Evolutionary conservation across 2,113 vertebrate genomes (phyloP).

Genomic region (Candoia aspera): DNA sequence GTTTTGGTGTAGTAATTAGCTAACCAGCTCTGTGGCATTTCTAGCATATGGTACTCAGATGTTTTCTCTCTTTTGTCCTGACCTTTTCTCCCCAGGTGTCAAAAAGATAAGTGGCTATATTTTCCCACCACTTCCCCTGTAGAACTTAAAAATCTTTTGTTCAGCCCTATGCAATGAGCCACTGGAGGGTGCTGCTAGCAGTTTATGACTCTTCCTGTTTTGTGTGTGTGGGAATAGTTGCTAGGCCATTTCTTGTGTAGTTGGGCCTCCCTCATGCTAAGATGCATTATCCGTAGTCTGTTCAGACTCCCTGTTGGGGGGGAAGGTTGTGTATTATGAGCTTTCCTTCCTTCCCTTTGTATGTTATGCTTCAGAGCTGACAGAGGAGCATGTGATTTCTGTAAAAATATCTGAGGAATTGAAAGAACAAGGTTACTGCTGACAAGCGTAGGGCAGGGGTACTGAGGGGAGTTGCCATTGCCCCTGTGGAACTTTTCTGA

Average conservation of each 20-base stretch:
- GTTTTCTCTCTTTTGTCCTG: neutral
- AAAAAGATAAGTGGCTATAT: neutral
- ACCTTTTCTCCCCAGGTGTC: neutral
- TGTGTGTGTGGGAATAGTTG: neutral
- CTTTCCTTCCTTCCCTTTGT: neutral
- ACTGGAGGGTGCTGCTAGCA: neutral
- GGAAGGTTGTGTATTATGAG: neutral
- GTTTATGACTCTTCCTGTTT: neutral
- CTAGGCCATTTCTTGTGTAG: too few relatives aligned
- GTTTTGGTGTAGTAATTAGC: neutral
- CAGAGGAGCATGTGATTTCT: neutral
- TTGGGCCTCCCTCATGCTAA: neutral
- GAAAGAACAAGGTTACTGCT: neutral
- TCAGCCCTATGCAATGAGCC: neutral
- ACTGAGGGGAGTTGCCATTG: neutral
- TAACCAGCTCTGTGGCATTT: neutral
- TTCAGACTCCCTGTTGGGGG: neutral
- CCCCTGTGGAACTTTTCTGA: too few relatives aligned
- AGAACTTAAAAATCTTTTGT: too few relatives aligned
- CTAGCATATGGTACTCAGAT: neutral
- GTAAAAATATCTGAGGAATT: neutral
- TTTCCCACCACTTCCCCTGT: neutral
- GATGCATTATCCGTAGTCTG: neutral
- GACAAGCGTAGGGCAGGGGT: neutral
- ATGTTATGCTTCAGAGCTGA: neutral